Conservation (phyloP, 1,140 invertebrate species). For the Pseudomyrmex dendroicus region DNA sequence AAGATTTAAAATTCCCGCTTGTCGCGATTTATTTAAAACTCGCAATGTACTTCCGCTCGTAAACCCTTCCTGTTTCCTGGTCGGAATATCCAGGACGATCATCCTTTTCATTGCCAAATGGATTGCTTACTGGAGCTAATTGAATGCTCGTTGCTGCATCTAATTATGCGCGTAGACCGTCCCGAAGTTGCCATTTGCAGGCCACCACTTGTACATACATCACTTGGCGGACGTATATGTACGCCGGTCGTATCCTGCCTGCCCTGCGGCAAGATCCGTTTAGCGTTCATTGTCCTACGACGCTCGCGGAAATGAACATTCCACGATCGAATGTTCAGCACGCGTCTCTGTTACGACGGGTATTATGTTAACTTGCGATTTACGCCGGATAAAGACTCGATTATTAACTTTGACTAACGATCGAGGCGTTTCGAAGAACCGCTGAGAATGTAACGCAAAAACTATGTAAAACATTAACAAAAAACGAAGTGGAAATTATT, state of each 20-base stretch:
- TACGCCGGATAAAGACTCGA: conserved; percentile 22
- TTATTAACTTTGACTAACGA: conserved; percentile 54
- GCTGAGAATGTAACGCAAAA: background rate
- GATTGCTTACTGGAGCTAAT: conserved; percentile 60
- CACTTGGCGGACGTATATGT: conserved; percentile 54
- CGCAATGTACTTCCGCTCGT: background rate
- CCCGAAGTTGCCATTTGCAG: conserved; percentile 55
- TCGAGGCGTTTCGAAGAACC: conserved; percentile 32
- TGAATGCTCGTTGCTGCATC: conserved; percentile 72
- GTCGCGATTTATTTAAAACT: background rate
- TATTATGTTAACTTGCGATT: conserved; percentile 54
- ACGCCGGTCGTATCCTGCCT: conserved; percentile 46
- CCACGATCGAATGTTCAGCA: conserved; percentile 56
- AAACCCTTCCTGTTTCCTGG: background rate
- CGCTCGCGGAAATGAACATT: conserved; percentile 59
- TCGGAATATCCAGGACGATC: background rate
- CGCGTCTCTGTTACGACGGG: conserved; percentile 46
- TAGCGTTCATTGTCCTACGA: conserved; percentile 61
- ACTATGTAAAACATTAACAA: background rate
- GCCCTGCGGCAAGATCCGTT: conserved; percentile 54
- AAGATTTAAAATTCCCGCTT: background rate
- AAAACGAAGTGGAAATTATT: background rate
- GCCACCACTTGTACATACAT: conserved; percentile 56
- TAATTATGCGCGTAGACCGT: conserved; percentile 62
- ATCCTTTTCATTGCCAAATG: conserved; percentile 41